phyloP scores from a whole-genome alignment of 2,888 invertebrate genomes.

The Aphrophora alni region DNA sequence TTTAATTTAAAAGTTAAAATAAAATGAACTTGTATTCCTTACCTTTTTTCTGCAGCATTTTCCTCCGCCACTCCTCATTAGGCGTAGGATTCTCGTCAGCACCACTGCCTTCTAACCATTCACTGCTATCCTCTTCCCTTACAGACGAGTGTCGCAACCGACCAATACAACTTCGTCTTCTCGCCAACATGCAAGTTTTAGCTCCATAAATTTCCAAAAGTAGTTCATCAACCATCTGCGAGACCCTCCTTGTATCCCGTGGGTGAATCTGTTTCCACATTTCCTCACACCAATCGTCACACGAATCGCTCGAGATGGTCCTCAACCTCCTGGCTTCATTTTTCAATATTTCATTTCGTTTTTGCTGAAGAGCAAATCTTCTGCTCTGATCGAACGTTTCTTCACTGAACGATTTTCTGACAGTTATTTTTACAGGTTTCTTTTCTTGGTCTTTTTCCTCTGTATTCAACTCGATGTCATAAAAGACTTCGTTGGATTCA shows the following conservation, averaged over 20 bases:
- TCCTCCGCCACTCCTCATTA: not conserved
- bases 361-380: not conserved
- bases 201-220: constrained; percentile 31
- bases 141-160: not conserved
- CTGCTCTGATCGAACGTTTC: constrained; percentile 24
- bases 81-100: not conserved
- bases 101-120: not conserved
- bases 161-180: constrained; percentile 13
- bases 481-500: constrained; percentile 25
- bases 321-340: not conserved
- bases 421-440: not conserved
- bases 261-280: constrained; percentile 15
- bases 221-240: constrained; percentile 31
- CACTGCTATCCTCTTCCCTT: not conserved
- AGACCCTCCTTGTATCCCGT: constrained; percentile 13
- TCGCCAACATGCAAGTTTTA: not conserved
- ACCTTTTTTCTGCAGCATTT: not conserved
- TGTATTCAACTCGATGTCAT: constrained; percentile 7
- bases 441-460: not conserved
- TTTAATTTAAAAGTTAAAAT: no score
- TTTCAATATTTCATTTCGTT: not conserved
- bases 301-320: constrained; percentile 13
- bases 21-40: no score
- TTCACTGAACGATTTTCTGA: constrained; percentile 30
- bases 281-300: constrained; percentile 18